Base-by-base conservation (phyloP, 2,797 vertebrate genomes). In the Cyprinella venusta region DNA sequence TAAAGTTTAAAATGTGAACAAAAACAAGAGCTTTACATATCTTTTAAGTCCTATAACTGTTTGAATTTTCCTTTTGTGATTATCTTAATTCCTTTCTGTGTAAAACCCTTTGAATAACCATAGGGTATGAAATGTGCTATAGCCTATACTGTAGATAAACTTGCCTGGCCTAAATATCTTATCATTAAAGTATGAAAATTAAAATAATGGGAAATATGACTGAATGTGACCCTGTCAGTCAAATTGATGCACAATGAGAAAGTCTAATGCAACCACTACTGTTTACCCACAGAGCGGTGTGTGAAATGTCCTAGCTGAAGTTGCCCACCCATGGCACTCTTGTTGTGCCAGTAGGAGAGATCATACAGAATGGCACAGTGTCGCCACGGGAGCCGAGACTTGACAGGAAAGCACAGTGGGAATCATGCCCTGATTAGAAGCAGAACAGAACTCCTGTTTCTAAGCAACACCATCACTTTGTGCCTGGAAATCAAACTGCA, bases 391-490 rank as follows among this genome's bases (percentile, higher is more conserved):
- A 85, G 70, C 65, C 61, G 13, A 85, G 84, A 69, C 77, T 81
- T 80, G 85, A 89, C 82, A 86, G 79, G 76, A 76, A 70, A 83
- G 69, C 80, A 36, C 84, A 85, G 84, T 81, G 78, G 80, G 84
- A 71, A 64, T 78, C 76, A 69, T 81, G 69, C 80, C 77, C 70
- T 81, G 85, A 88, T 88, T 83, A 87, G 83, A 88, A 83, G 68
- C 50, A 87, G 80, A 72, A 81, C 42, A 83, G 64, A 81, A 63
- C 61, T 52, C 67, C 40, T 76, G 52, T 81, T 71, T 69, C 79
- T 76, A 76, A 74, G 67, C 75, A 79, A 72, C 52, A 45, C 72
- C 76, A 78, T 40, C 30, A 33, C 52, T 19, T 40, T 50, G 54
- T 70, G 38, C 21, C 40, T 24, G 19, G 26, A 78, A 83, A 78